Conservation (phyloP, 2,888 invertebrate genomes). For the Chloroclystis v-ata region DNA sequence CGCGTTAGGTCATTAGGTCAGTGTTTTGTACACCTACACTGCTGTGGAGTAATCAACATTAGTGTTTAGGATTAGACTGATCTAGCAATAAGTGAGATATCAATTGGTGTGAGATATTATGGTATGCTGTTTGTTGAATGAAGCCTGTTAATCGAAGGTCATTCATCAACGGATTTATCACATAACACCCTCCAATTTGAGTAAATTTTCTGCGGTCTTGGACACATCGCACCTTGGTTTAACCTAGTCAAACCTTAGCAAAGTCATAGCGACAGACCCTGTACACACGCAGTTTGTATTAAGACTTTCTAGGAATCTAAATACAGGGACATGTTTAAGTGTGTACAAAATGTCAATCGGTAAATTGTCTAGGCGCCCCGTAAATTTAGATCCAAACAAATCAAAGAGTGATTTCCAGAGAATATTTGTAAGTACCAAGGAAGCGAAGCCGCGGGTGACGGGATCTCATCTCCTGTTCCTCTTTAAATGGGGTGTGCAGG, state of each 20-base stretch:
- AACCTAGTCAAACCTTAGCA: too few relatives aligned
- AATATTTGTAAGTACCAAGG: constrained; percentile 12
- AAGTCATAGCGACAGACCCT: too few relatives aligned
- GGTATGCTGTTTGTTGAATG: too few relatives aligned
- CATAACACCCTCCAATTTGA: too few relatives aligned
- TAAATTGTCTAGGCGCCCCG: neutral
- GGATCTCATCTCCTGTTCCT: constrained; percentile 17
- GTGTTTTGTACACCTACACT: constrained; percentile 19
- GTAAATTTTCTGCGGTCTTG: too few relatives aligned
- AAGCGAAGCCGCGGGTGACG: constrained; percentile 14
- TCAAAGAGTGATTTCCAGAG: constrained; percentile 15
- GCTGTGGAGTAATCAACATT: constrained; percentile 11
- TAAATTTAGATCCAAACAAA: neutral
- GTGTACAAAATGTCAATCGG: neutral
- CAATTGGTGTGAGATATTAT: neutral
- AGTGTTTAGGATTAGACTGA: neutral
- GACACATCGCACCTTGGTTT: too few relatives aligned
- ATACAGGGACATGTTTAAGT: too few relatives aligned
- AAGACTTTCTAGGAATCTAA: too few relatives aligned
- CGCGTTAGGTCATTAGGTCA: constrained; percentile 19
- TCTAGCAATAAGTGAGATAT: neutral
- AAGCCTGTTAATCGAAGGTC: too few relatives aligned
- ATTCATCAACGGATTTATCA: too few relatives aligned
- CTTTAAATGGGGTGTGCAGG: constrained; percentile 3
- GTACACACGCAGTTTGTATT: too few relatives aligned